A percentile compares a stretch with the other conserved stretches of the same genome.
Conservation (phyloP, 1,140 invertebrate genomes). For the Sminthurides bifidus region DNA sequence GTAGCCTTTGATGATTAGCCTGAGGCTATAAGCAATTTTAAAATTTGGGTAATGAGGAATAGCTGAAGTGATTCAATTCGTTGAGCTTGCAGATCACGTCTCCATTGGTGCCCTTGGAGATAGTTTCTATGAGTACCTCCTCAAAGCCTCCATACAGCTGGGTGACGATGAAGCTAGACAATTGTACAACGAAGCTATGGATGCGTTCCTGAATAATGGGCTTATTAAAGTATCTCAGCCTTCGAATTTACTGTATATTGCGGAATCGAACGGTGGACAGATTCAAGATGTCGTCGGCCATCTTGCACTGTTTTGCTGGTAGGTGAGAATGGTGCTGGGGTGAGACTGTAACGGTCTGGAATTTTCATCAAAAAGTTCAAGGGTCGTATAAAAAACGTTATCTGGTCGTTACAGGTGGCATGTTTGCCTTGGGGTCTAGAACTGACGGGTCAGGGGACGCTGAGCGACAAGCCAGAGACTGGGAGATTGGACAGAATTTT, state of each 20-base stretch:
- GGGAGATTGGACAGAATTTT: slow-evolving; percentile 25
- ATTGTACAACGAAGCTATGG: slow-evolving; percentile 49
- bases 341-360: not conserved
- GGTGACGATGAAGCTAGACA: slow-evolving; percentile 41
- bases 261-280: slow-evolving; percentile 11
- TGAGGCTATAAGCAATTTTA: no score
- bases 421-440: slow-evolving; percentile 29
- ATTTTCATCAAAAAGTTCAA: not conserved
- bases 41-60: no score
- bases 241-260: slow-evolving; percentile 25
- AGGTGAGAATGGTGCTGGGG: no score
- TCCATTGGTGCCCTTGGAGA: slow-evolving; percentile 53
- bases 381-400: not conserved
- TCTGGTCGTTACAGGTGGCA: slow-evolving; percentile 16
- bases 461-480: slow-evolving; percentile 5
- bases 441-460: slow-evolving; percentile 13
- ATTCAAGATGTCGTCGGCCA: slow-evolving; percentile 17
- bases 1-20: no score
- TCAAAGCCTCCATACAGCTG: slow-evolving; percentile 48
- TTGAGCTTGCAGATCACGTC: slow-evolving; percentile 43
- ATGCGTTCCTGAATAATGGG: slow-evolving; percentile 25
- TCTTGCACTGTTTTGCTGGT: slow-evolving; percentile 26
- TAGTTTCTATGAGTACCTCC: slow-evolving; percentile 54
- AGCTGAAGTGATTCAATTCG: no score
- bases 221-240: slow-evolving; percentile 18